Evolutionary conservation across 2,888 invertebrate genomes (phyloP).

Genomic region (Macrosoma leucophasiata): DNA sequence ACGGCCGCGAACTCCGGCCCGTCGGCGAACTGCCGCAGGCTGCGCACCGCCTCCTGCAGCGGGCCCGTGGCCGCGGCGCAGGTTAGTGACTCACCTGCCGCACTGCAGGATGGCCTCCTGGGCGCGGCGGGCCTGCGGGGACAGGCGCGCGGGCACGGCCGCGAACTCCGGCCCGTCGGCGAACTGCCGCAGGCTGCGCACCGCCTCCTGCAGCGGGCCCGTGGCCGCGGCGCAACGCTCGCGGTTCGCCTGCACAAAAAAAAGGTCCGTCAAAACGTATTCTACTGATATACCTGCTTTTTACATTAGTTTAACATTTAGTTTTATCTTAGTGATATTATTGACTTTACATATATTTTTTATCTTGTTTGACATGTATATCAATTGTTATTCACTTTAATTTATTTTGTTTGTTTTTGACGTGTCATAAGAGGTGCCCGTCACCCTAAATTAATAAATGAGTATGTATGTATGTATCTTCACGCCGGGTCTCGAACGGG

Average conservation of each 20-base stretch:
- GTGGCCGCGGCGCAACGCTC: constrained; percentile 86
- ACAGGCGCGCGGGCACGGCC: constrained; percentile 93
- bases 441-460: too few species aligned
- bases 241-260: constrained; percentile 73
- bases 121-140: constrained; percentile 85
- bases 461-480: too few species aligned
- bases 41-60: constrained; percentile 92
- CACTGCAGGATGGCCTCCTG: constrained; percentile 93
- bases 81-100: constrained; percentile 78
- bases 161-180: constrained; percentile 96
- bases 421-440: too few species aligned
- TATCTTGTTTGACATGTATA: too few species aligned
- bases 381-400: too few species aligned
- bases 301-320: too few species aligned
- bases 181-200: constrained; percentile 93
- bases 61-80: constrained; percentile 89
- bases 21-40: constrained; percentile 93
- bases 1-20: constrained; percentile 95
- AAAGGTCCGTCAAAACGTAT: constrained; percentile 51
- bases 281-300: too few species aligned
- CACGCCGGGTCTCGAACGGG: too few species aligned
- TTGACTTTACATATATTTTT: too few species aligned
- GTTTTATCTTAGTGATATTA: too few species aligned
- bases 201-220: constrained; percentile 90
- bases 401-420: too few species aligned